Conservation (phyloP, 2,888 invertebrate genomes). For the Dermolepida albohirtum region DNA sequence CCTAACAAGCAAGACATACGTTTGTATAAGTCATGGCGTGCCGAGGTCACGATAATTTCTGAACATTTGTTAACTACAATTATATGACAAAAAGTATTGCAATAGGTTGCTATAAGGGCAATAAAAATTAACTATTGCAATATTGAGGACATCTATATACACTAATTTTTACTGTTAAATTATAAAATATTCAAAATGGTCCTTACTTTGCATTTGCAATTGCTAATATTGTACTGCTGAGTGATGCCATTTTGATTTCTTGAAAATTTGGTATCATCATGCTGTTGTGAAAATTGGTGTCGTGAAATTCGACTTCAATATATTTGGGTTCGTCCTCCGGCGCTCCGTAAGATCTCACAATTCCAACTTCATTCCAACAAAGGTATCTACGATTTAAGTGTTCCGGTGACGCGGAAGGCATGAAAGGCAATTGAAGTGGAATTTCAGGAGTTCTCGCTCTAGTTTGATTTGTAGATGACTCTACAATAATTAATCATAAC, state of each 20-base stretch:
- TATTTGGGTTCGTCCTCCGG: conserved; percentile 68
- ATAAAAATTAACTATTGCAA: too few relatives aligned
- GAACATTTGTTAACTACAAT: too few relatives aligned
- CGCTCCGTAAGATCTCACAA: conserved; percentile 82
- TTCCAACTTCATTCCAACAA: conserved; percentile 95
- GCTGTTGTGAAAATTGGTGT: conserved; percentile 87
- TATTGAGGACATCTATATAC: too few relatives aligned
- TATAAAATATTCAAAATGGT: too few relatives aligned
- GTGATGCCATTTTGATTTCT: conserved; percentile 82
- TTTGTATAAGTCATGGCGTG: too few relatives aligned
- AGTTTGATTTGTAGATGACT: conserved; percentile 52
- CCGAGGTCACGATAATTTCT: too few relatives aligned
- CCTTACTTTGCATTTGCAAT: conserved; percentile 77
- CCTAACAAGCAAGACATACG: too few relatives aligned
- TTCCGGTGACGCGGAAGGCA: conserved; percentile 88
- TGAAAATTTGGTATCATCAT: conserved; percentile 89
- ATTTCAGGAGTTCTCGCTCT: conserved; percentile 64
- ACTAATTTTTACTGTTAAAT: too few relatives aligned
- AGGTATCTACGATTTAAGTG: conserved; percentile 79
- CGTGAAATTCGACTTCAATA: conserved; percentile 96
- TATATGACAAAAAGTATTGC: too few relatives aligned
- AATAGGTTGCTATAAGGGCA: too few relatives aligned
- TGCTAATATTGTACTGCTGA: conserved; percentile 84
- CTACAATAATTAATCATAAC: background rate
- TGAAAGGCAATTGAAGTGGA: conserved; percentile 85